These are phyloP conservation scores for Pyxicephalus adspersus DNA, from an alignment of 2,113 vertebrate species.

Conservation along the genomic window DNA sequence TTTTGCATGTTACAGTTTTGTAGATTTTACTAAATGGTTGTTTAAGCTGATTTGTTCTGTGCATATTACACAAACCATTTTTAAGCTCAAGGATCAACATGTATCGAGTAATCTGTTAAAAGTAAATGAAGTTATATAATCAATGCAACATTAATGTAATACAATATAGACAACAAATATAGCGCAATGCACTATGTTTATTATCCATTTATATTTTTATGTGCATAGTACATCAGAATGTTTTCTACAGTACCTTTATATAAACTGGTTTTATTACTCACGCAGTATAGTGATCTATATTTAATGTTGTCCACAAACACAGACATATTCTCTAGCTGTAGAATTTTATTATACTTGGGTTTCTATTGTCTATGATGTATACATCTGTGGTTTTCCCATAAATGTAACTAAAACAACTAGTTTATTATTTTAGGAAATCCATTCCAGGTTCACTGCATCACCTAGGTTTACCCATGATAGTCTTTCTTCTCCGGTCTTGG, in stretches of 20 bases:
- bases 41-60: no score
- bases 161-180: not conserved
- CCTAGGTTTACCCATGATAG: no score
- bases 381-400: not conserved
- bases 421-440: no score
- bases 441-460: no score
- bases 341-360: not conserved
- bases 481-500: no score
- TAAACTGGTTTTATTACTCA: not conserved
- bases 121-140: no score
- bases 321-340: not conserved
- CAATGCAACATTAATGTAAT: not conserved
- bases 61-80: no score
- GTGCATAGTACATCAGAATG: not conserved
- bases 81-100: no score
- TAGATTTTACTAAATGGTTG: no score
- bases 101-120: no score
- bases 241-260: not conserved
- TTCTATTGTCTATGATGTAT: not conserved
- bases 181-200: not conserved
- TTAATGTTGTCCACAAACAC: not conserved
- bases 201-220: conserved; percentile 3
- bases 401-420: no score
- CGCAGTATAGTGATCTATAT: not conserved
- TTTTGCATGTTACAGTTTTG: no score